Base-by-base conservation (phyloP, 2,797 vertebrate species). In the Poeciliopsis infans region DNA sequence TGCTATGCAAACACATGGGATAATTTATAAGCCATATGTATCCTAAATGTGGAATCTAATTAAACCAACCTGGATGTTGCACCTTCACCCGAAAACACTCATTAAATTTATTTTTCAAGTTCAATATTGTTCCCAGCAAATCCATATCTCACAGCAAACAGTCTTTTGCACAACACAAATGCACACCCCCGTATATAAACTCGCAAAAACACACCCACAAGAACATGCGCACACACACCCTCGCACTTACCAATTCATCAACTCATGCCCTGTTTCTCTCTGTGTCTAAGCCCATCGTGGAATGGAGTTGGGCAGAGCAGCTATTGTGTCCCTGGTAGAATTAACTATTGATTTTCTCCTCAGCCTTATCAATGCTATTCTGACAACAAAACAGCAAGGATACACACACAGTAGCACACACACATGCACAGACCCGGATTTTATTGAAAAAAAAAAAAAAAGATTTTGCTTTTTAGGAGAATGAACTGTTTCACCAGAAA, bases 261-360 rank as follows among this genome's bases (percentile, higher is more conserved):
- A 92, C 90, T 93, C 81, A 57, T 84, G 87, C 81, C 89, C 83
- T 36, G 74, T 85, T 91, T 89, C 88, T 88, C 64, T 88, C 83
- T 82, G 80, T 87, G 85, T 90, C 88, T 89, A 75, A 93, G 80
- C 84, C 79, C 78, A 86, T 79, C 84, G 84, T 75, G 74, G 88
- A 92, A 89, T 76, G 74, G 84, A 91, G 86, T 85, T 53, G 82
- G 90, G 90, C 85, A 82, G 89, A 91, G 86, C 83, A 79, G 90
- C 91, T 91, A 91, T 94, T 93, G 93, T 94, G 92, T 92, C 90
- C 89, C 93, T 89, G 88, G 87, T 89, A 93, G 94, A 95, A 95
- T 95, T 94, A 94, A 93, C 89, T 94, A 95, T 95, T 94, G 94
- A 95, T 94, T 95, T 95, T 93, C 89, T 91, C 89, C 91, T 94